Evolutionary conservation across 1,140 invertebrate genomes (phyloP).

Genomic region (Paralvinella palmiformis): DNA sequence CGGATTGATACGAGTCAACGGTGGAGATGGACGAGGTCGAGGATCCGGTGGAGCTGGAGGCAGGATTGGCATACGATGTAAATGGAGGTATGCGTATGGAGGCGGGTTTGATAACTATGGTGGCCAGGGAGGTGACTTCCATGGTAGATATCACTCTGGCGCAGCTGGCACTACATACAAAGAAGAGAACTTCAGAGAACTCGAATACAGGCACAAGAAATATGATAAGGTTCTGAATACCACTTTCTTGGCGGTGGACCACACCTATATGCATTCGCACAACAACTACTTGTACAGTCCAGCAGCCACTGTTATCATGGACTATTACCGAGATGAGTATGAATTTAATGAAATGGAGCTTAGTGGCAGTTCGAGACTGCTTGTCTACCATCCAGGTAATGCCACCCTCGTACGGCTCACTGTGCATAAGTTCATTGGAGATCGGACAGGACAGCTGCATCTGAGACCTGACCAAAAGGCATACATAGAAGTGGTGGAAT

Average conservation of each 20-base stretch:
- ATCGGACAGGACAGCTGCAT: slow-evolving; percentile 2
- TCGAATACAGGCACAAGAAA: slow-evolving; percentile 35
- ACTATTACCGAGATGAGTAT: neutral
- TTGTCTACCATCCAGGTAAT: slow-evolving; percentile 4
- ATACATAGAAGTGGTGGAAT: slow-evolving; percentile 1
- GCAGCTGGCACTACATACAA: slow-evolving; percentile 35
- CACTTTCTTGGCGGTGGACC: neutral
- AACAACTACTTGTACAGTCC: neutral
- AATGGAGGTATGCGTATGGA: slow-evolving; percentile 34
- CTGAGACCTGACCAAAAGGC: neutral
- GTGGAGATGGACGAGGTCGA: slow-evolving; percentile 28
- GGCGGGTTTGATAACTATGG: slow-evolving; percentile 32
- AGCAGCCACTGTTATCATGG: slow-evolving; percentile 5
- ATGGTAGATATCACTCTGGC: slow-evolving; percentile 23
- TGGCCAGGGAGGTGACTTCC: slow-evolving; percentile 23
- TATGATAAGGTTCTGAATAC: slow-evolving; percentile 23
- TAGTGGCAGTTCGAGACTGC: neutral
- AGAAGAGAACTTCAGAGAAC: slow-evolving; percentile 31
- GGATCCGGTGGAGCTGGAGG: slow-evolving; percentile 37
- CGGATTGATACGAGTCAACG: slow-evolving; percentile 31
- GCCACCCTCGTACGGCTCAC: neutral
- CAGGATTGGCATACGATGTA: slow-evolving; percentile 30
- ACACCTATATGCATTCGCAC: slow-evolving; percentile 1
- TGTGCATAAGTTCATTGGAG: neutral
- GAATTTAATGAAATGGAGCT: slow-evolving; percentile 6